These are phyloP conservation scores for Columba livia DNA, from an alignment of 2,113 vertebrate species.

Conservation along the genomic window DNA sequence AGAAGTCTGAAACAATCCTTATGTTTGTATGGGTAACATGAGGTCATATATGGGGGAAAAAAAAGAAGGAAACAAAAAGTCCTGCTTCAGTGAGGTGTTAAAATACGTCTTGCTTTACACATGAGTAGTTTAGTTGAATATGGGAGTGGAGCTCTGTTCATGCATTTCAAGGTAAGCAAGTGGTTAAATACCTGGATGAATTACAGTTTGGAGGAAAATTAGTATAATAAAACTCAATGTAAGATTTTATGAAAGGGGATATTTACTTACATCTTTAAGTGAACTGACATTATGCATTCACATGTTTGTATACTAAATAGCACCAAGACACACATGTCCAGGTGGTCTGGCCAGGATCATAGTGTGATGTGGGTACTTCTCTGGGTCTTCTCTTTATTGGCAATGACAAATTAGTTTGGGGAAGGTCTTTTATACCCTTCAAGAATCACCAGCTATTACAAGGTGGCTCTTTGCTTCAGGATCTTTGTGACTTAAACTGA, in stretches of 20 bases:
- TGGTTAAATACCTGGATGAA: neutral
- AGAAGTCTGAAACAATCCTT: neutral
- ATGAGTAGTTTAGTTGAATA: neutral
- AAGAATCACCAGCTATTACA: neutral
- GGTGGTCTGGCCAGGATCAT: rapidly evolving
- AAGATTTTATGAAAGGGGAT: neutral
- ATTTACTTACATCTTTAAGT: neutral
- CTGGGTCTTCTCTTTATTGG: neutral
- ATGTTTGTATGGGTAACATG: neutral
- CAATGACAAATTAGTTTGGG: neutral
- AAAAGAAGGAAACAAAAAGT: neutral
- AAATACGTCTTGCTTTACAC: neutral
- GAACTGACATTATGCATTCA: neutral
- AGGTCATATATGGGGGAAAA: neutral
- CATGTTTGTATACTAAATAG: rapidly evolving
- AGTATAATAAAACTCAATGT: neutral
- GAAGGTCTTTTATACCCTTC: neutral
- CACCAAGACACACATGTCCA: rapidly evolving
- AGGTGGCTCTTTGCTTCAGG: neutral
- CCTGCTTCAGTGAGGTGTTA: neutral
- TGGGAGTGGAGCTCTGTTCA: neutral
- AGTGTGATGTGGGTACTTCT: neutral
- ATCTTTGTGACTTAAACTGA: neutral
- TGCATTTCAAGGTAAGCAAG: neutral
- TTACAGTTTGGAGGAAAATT: neutral